phyloP scores from a whole-genome alignment of 2,888 invertebrate genomes.

The Nysson spinosus region DNA sequence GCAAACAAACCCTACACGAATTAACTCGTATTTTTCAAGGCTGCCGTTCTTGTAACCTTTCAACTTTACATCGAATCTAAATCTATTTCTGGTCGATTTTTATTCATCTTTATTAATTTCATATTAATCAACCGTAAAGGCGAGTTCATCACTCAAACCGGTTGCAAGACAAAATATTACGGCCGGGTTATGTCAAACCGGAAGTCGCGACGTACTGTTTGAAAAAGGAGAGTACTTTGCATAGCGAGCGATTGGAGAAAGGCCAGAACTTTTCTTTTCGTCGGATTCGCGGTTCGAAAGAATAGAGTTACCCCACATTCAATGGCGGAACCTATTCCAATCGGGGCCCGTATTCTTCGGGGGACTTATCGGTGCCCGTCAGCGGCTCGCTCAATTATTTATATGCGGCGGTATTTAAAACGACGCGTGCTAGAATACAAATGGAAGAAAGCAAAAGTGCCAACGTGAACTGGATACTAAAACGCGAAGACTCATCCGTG shows the following conservation, averaged over 20 bases:
- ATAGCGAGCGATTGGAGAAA: conserved; percentile 49
- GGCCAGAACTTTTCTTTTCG: conserved; percentile 42
- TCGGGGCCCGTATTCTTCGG: background rate
- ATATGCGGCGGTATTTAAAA: conserved; percentile 50
- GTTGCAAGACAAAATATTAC: background rate
- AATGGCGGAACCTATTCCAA: no score
- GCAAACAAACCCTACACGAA: no score
- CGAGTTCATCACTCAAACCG: background rate
- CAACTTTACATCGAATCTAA: no score
- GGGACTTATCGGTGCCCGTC: background rate
- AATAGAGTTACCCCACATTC: no score
- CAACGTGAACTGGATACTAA: conserved; percentile 54
- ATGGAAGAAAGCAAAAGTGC: conserved; percentile 64
- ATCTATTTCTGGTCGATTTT: no score
- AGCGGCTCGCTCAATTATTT: conserved; percentile 33
- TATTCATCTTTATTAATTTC: background rate
- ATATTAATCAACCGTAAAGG: background rate
- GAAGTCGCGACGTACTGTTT: conserved; percentile 11
- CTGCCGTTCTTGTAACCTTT: no score
- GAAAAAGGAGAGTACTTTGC: conserved; percentile 34
- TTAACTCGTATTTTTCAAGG: no score
- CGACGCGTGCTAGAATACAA: conserved; percentile 53
- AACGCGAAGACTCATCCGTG: background rate
- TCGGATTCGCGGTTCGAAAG: background rate
- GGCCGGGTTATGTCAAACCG: conserved; percentile 38